Evolutionary conservation across 2,113 vertebrate genomes (phyloP), one percentile per base, ranked within the genome.

Genomic region (Pomatorhinus ruficollis): DNA sequence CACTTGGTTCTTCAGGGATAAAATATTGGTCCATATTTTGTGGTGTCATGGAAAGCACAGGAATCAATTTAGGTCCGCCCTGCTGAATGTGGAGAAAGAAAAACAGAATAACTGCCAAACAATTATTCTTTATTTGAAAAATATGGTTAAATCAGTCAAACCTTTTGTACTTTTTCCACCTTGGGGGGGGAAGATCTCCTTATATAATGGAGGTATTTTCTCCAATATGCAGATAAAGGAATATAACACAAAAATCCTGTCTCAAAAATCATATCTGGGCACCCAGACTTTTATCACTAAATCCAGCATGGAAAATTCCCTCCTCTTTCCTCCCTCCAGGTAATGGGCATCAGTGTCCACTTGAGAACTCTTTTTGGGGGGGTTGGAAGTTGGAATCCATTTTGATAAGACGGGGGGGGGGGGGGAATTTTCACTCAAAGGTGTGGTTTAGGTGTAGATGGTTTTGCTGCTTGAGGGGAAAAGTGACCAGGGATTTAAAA

Each of bases 381-480:
- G 3, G 0, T n/a, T n/a, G n/a, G n/a, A n/a, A n/a, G 0, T 21
- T 69, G 27, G 10, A 63, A 30, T 16, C 4, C 0, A 0, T 47
- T 83, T 76, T 24, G 49, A 8, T 53, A 21, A 11, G 17, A 24
- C 12, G 25, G 2, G n/a, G 25, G 31, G 39, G 25, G 2, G n/a
- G 25, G 31, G 39, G 39, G 35, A 24, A 35, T 7, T 33, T 8
- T 25, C 11, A 4, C 12, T 68, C 15, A 17, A 1, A 63, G 20
- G 3, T 15, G 18, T 6, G 2, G 28, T 53, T 49, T 24, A 12
- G 9, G 12, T 31, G 8, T 16, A 9, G 20, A 18, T 16, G 5
- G 6, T 44, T 78, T 44, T 66, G 19, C 45, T 78, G 19, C 33
- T 75, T 30, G 53, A 44, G 50, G n/a, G 22, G 14, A 30, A 33